Percentiles rank a stretch among this genome's conserved stretches.
These are phyloP conservation scores for Pogonocherus hispidulus DNA, from an alignment of 2,888 invertebrate genomes.

Conservation along the genomic window DNA sequence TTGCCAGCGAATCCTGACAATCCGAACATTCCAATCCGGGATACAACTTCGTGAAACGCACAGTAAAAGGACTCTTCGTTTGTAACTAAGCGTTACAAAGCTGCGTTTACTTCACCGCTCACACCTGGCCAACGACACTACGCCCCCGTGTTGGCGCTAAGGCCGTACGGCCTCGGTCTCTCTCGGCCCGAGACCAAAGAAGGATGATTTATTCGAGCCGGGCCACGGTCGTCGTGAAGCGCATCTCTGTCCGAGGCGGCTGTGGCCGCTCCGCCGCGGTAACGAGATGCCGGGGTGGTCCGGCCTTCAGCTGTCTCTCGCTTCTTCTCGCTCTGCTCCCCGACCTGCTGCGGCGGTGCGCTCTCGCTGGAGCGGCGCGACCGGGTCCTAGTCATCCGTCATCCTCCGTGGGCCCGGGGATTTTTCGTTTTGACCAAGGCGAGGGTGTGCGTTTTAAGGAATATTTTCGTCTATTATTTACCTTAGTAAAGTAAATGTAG, in stretches of 20 bases:
- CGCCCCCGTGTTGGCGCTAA: conserved; percentile 22
- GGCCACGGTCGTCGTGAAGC: conserved; percentile 58
- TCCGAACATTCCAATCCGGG: too few species aligned
- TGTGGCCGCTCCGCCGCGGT: conserved; percentile 56
- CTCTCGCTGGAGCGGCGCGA: not conserved
- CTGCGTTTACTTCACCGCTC: too few species aligned
- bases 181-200: conserved; percentile 5
- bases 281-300: conserved; percentile 68
- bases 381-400: not conserved
- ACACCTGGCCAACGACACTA: not conserved
- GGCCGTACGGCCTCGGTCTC: conserved; percentile 1
- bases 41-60: too few species aligned
- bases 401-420: not conserved
- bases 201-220: conserved; percentile 58
- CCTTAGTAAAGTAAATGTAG: too few species aligned
- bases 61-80: too few species aligned
- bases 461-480: too few species aligned
- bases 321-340: conserved; percentile 4
- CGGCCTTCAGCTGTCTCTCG: conserved; percentile 63
- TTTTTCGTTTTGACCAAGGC: not conserved
- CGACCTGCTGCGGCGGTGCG: conserved; percentile 8
- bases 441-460: too few species aligned
- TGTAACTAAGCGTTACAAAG: too few species aligned
- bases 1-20: too few species aligned
- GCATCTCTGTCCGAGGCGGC: conserved; percentile 54